Evolutionary conservation across 2,888 invertebrate species (phyloP).

Genomic region (Plebejus melissa): DNA sequence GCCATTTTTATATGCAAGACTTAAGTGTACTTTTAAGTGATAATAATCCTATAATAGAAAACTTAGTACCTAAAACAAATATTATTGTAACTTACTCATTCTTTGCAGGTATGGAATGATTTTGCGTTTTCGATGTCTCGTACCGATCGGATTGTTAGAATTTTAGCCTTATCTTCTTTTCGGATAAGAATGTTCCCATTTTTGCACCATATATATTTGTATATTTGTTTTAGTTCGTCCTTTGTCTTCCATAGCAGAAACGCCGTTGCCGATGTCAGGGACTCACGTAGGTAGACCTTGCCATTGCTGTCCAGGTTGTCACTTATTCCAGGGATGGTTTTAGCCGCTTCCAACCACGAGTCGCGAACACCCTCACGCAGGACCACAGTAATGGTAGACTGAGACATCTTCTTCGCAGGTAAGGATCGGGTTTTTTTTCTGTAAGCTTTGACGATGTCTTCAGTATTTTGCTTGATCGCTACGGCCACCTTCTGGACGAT

Average conservation of each 20-base stretch:
- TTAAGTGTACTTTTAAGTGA: not conserved
- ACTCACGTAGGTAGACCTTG: not conserved
- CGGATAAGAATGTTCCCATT: constrained; percentile 1
- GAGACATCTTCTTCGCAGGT: not conserved
- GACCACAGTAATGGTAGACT: not conserved
- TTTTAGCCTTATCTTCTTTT: not conserved
- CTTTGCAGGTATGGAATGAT: not conserved
- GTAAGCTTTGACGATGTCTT: not conserved
- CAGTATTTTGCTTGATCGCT: not conserved
- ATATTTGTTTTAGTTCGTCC: not conserved
- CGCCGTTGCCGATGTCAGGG: not conserved
- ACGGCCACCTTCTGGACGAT: not conserved
- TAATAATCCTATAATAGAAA: not conserved
- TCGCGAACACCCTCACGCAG: not conserved
- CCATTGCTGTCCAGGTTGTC: not conserved
- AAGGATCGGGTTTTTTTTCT: not conserved
- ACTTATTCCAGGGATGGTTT: constrained; percentile 1
- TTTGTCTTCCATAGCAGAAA: constrained; percentile 3
- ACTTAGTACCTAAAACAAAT: not conserved
- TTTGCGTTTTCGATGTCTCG: constrained; percentile 1
- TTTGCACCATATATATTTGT: not conserved
- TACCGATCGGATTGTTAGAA: not conserved
- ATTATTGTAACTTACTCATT: not conserved
- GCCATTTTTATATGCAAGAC: not conserved
- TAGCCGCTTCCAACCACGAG: not conserved